Evolutionary conservation across 1,140 invertebrate species (phyloP).

Genomic region (Microplitis mediator): DNA sequence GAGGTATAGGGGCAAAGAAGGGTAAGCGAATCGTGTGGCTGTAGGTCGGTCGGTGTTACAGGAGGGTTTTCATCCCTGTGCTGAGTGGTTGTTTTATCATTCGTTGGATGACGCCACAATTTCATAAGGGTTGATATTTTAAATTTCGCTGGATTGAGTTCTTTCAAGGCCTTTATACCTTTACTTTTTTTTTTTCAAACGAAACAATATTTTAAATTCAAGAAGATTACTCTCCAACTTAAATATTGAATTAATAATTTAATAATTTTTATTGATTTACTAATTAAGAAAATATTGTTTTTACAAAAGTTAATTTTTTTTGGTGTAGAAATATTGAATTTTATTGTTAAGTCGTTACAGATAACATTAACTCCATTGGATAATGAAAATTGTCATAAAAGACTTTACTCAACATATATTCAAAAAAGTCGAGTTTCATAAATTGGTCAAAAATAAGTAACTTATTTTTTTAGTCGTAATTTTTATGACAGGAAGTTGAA

Average conservation of each 20-base stretch:
- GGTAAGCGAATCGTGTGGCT: slow-evolving; percentile 45
- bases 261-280: no score
- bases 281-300: no score
- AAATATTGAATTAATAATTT: no score
- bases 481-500: background rate
- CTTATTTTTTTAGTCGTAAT: slow-evolving; percentile 1
- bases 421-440: background rate
- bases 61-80: slow-evolving; percentile 38
- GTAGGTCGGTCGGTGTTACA: slow-evolving; percentile 51
- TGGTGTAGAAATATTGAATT: no score
- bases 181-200: background rate
- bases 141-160: background rate
- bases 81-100: slow-evolving; percentile 47
- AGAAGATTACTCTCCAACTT: no score
- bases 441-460: background rate
- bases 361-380: no score
- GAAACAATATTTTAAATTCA: no score
- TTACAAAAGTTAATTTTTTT: no score
- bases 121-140: background rate
- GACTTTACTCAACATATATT: background rate
- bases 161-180: background rate
- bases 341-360: no score
- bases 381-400: no score
- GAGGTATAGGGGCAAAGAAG: slow-evolving; percentile 53
- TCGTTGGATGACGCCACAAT: slow-evolving; percentile 57